Conservation (phyloP, 2,888 invertebrate species). For the Halocaridina rubra region DNA sequence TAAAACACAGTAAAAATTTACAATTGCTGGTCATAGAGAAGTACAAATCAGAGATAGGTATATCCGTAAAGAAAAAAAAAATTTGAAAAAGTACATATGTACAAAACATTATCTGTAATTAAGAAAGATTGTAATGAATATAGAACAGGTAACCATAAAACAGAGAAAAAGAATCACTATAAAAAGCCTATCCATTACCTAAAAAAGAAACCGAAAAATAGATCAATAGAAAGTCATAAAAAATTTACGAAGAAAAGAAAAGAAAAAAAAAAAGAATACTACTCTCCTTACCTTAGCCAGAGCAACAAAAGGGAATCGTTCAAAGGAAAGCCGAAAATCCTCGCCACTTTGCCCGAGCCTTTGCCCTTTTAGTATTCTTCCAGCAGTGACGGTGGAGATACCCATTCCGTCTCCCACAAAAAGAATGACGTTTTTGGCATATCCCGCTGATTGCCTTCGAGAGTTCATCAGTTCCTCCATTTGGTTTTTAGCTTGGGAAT, state of each 20-base stretch:
- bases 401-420: conserved; percentile 87
- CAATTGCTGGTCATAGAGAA: too few species aligned
- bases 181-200: too few species aligned
- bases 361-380: conserved; percentile 78
- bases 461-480: conserved; percentile 34
- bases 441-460: conserved; percentile 33
- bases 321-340: conserved; percentile 77
- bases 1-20: too few species aligned
- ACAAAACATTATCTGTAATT: too few species aligned
- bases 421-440: conserved; percentile 77
- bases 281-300: conserved; percentile 75
- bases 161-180: too few species aligned
- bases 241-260: background rate
- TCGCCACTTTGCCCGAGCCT: conserved; percentile 74
- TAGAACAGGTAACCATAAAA: too few species aligned
- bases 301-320: conserved; percentile 78
- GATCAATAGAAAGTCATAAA: background rate
- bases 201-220: background rate
- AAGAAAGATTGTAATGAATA: too few species aligned
- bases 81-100: too few species aligned
- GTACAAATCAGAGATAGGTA: too few species aligned
- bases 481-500: conserved; percentile 46
- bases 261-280: background rate
- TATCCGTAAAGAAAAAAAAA: too few species aligned
- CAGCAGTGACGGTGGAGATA: conserved; percentile 78